Evolutionary conservation across 2,888 invertebrate genomes (phyloP).

Genomic region (Apantesis nais): DNA sequence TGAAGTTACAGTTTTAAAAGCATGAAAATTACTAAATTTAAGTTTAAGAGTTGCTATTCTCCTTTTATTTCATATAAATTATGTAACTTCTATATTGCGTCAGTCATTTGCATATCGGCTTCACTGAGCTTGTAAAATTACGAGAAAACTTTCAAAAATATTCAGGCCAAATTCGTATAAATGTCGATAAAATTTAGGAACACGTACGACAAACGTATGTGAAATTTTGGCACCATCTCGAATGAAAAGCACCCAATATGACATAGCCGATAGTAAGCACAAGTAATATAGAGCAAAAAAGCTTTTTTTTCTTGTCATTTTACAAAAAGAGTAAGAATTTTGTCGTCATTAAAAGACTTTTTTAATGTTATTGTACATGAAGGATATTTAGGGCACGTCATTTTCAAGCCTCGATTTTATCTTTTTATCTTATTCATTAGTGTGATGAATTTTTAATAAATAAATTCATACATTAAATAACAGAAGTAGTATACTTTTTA

Average conservation of each 20-base stretch:
- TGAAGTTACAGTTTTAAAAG: conserved; percentile 3
- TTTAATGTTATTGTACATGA: conserved; percentile 21
- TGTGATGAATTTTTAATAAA: neutral
- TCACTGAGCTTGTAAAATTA: conserved; percentile 42
- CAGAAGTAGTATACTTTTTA: neutral
- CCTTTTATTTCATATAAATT: neutral
- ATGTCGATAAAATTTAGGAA: conserved; percentile 49
- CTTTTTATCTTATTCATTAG: neutral
- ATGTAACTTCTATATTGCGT: conserved; percentile 19
- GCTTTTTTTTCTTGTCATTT: too few species aligned
- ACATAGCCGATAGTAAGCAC: conserved; percentile 15
- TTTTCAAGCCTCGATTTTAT: neutral
- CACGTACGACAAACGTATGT: conserved; percentile 38
- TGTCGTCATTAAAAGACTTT: neutral
- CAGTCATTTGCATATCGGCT: conserved; percentile 35
- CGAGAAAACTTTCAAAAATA: conserved; percentile 28
- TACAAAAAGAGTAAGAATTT: neutral
- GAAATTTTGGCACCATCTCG: conserved; percentile 21
- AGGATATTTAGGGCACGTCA: conserved; percentile 12
- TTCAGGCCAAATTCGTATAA: conserved; percentile 46
- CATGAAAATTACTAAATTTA: neutral
- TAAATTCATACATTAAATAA: neutral
- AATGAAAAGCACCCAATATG: conserved; percentile 43
- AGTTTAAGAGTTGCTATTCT: neutral
- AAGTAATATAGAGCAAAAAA: neutral